These are phyloP conservation scores for Ryuthela nishihirai DNA, from an alignment of 2,888 invertebrate species.

Conservation along the genomic window DNA sequence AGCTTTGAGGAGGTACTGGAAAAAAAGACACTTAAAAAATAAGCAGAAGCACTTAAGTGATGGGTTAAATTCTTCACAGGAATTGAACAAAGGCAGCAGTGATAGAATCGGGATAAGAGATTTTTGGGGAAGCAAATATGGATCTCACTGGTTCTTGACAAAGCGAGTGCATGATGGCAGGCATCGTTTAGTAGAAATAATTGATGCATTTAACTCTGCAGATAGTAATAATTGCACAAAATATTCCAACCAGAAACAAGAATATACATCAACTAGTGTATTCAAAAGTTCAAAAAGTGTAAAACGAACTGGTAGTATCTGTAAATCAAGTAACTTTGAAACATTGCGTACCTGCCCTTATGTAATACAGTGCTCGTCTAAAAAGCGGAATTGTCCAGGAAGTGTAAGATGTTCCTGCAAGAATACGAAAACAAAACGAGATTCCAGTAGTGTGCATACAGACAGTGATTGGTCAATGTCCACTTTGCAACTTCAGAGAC, in stretches of 20 bases:
- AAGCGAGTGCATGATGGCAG: slow-evolving; percentile 11
- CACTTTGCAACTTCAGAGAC: slow-evolving; percentile 8
- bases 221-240: slow-evolving; percentile 26
- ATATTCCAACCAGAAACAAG: too few relatives aligned
- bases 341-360: too few relatives aligned
- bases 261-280: too few relatives aligned
- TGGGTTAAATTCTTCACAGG: background rate
- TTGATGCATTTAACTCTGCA: slow-evolving; percentile 24
- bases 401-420: too few relatives aligned
- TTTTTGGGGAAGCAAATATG: slow-evolving; percentile 31
- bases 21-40: background rate
- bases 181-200: slow-evolving; percentile 15
- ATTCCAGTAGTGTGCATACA: slow-evolving; percentile 6
- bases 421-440: background rate
- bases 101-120: slow-evolving; percentile 24
- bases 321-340: too few relatives aligned
- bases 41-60: background rate
- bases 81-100: slow-evolving; percentile 12
- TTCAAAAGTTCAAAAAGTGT: too few relatives aligned
- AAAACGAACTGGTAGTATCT: too few relatives aligned
- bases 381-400: too few relatives aligned
- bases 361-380: too few relatives aligned
- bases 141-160: slow-evolving; percentile 32
- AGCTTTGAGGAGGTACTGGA: slow-evolving; percentile 20
- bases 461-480: slow-evolving; percentile 27